Base-by-base conservation (phyloP, 2,113 vertebrate species). In the Nasalis larvatus region DNA sequence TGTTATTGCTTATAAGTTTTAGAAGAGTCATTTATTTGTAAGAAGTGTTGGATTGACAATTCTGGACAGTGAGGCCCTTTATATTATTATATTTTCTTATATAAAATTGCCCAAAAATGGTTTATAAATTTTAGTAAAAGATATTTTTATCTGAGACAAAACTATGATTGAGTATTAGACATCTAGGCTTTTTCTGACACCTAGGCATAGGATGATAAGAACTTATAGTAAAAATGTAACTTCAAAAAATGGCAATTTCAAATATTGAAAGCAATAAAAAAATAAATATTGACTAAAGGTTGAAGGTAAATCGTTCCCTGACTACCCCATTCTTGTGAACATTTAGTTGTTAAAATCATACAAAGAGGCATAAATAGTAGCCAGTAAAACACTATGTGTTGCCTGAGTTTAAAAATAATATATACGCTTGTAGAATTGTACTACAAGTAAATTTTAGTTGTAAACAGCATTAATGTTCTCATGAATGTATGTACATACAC, bases 81-180 rank as follows among this genome's bases (percentile, higher is more conserved):
- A 93, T 97, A 49, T 63, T 58, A 97, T 95, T 97, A 95, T 86
- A 97, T 98, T 98, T 97, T 52, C 94, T 97, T 95, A 96, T 93
- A 95, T 96, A 97, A 96, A 98, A 98, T 96, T 94, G 88, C 27
- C 77, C 89, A 27, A 42, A 56, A 80, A 58, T n/a, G 45, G 97
- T 97, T 98, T 95, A 98, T 96, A 96, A 97, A 97, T 98, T 98
- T 98, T 98, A 98, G 78, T 89, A 35, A 98, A 98, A 98, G 82
- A 7, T 98, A 97, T 98, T 98, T 99, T 97, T 97, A 98, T 86
- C 83, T 94, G 21, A 98, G 80, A 97, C 95, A 92, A 97, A 98
- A 66, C 45, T 95, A 16, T 97, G 98, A 98, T 98, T 98, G 97
- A 97, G 74, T 97, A 91, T 78, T 98, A 91, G 96, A 98, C 95